phyloP scores from a whole-genome alignment of 53 echinoderm and acorn worm species.

The Mesocentrotus franciscanus region DNA sequence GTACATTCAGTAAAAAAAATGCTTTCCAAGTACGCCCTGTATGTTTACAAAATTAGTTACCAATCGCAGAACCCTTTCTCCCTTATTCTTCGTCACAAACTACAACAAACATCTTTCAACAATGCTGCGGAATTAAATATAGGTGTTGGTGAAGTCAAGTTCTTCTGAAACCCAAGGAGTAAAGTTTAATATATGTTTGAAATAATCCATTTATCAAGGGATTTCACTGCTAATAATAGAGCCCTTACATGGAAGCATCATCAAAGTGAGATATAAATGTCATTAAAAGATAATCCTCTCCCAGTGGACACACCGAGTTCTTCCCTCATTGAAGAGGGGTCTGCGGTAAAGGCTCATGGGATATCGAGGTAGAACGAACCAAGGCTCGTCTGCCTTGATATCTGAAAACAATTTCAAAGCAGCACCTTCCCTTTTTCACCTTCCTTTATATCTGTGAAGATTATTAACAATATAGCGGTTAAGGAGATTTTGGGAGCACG shows the following conservation, averaged over 20 bases:
- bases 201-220: slow-evolving; percentile 9
- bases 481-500: slow-evolving; percentile 38
- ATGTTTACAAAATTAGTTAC: too few relatives aligned
- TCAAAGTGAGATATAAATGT: slow-evolving; percentile 17
- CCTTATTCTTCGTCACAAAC: too few relatives aligned
- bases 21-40: too few relatives aligned
- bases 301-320: slow-evolving; percentile 10
- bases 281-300: slow-evolving; percentile 41
- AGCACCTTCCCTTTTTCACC: not conserved
- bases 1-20: too few relatives aligned
- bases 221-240: slow-evolving; percentile 1
- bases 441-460: not conserved
- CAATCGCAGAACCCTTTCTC: too few relatives aligned
- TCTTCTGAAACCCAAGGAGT: not conserved
- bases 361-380: not conserved
- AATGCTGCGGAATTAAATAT: not conserved
- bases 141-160: not conserved
- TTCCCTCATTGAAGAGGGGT: not conserved
- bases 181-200: slow-evolving; percentile 7
- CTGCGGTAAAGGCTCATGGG: slow-evolving; percentile 16
- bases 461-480: slow-evolving; percentile 48
- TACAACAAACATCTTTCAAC: not conserved
- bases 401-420: slow-evolving; percentile 8
- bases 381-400: slow-evolving; percentile 4
- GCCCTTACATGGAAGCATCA: not conserved